These are phyloP conservation scores for Gnathonemus echidnorhynchus DNA, from an alignment of 2,113 vertebrate species.

Conservation along the genomic window DNA sequence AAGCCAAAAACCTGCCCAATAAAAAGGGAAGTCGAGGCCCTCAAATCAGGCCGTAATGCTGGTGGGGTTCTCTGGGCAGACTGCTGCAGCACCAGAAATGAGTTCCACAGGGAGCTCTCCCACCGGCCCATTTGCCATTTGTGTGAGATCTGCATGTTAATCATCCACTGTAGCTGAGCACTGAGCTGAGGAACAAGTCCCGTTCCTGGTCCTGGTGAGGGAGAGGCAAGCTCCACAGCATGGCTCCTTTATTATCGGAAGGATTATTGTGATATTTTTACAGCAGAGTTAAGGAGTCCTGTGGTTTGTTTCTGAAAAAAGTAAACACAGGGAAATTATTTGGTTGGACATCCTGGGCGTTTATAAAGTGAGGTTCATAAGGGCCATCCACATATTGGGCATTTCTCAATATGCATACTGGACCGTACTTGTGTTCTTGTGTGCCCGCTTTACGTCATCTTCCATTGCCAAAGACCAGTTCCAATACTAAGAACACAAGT, in stretches of 20 bases:
- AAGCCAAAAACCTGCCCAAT: slow-evolving; percentile 26
- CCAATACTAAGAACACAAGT: not conserved
- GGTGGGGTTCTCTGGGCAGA: slow-evolving; percentile 8
- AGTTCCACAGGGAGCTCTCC: slow-evolving; percentile 19
- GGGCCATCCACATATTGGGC: not conserved
- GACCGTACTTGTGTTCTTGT: not conserved
- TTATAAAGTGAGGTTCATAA: not conserved
- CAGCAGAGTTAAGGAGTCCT: not conserved
- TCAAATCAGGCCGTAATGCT: slow-evolving; percentile 11
- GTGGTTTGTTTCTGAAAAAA: not conserved
- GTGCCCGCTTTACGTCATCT: not conserved
- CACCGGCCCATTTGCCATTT: not conserved
- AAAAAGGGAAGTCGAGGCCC: slow-evolving; percentile 22
- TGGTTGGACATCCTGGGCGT: not conserved
- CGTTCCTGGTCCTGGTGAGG: not conserved
- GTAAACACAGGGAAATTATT: not conserved
- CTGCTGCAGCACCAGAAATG: slow-evolving; percentile 19
- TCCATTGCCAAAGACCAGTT: not conserved
- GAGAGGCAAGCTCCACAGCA: not conserved
- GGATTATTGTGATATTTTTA: not conserved
- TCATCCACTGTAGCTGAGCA: not conserved
- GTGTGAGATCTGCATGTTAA: slow-evolving; percentile 3
- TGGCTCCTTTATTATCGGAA: not conserved
- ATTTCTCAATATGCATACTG: not conserved
- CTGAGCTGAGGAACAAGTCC: slow-evolving; percentile 12